phyloP scores from a whole-genome alignment of 1,140 invertebrate genomes.

The Myzus persicae region DNA sequence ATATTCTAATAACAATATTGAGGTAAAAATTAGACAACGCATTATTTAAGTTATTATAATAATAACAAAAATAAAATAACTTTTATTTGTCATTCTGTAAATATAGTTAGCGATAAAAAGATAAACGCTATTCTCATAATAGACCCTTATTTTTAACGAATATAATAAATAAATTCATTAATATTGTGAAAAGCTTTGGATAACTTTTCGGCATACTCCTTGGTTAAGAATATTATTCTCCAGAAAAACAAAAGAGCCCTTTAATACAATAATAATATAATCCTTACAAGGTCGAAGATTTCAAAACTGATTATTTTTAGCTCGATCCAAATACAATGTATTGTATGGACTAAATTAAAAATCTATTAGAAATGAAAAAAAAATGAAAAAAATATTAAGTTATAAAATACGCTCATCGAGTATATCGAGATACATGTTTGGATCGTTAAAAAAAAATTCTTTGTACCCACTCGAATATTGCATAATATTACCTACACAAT shows the following conservation, averaged over 20 bases:
- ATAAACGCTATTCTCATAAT: not conserved
- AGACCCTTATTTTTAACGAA: not conserved
- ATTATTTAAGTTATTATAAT: not conserved
- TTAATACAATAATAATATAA: not conserved
- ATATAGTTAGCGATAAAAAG: not conserved
- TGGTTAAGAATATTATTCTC: not conserved
- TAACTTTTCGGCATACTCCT: not conserved
- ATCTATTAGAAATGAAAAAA: not conserved
- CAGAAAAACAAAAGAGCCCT: not conserved
- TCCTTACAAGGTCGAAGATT: not conserved
- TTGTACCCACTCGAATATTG: not conserved
- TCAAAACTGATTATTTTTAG: slow-evolving; percentile 1
- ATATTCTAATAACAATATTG: not conserved
- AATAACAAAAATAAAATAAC: not conserved
- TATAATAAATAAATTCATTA: slow-evolving; percentile 28
- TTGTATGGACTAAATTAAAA: slow-evolving; percentile 1
- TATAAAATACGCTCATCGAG: not conserved
- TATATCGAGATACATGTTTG: not conserved
- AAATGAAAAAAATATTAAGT: not conserved
- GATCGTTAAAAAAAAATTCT: not conserved
- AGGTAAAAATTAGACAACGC: not conserved
- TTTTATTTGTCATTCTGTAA: not conserved
- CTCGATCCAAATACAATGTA: not conserved
- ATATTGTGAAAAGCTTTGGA: slow-evolving; percentile 26
- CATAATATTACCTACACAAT: not conserved